Base-by-base conservation (phyloP, 2,797 vertebrate genomes). In the Microcaecilia unicolor region DNA sequence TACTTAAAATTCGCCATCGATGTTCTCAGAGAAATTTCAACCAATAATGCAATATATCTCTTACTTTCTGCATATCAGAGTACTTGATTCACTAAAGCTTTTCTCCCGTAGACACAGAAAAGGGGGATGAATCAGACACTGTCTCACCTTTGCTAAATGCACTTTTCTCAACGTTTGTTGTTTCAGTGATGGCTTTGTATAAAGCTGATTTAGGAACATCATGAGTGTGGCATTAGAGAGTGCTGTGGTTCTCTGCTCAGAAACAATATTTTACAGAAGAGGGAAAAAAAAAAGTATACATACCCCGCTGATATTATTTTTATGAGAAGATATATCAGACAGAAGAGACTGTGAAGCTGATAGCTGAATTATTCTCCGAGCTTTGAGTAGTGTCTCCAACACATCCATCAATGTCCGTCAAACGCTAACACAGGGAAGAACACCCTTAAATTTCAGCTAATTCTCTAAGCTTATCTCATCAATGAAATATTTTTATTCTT, bases 171-270 rank as follows among this genome's bases (percentile, higher is more conserved):
- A n/a, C n/a, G n/a, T n/a, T n/a, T n/a, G n/a, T n/a, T n/a, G n/a
- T n/a, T n/a, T n/a, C n/a, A n/a, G n/a, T n/a, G n/a, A n/a, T n/a
- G n/a, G n/a, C 1, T 22, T n/a, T n/a, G n/a, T n/a, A n/a, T n/a
- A n/a, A n/a, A n/a, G n/a, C n/a, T n/a, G n/a, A n/a, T n/a, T n/a
- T 54, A 62, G 63, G 43, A 56, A 63, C 27, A 48, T 27, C 37
- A 35, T 34, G 21, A 37, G 61, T 31, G 58, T n/a, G 40, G 48
- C 35, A 48, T 28, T 31, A 47, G 41, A 34, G 77, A 60, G 58
- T 55, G 60, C 59, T 67, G 58, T 37, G 18, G 34, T 69, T 56
- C 34, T 27, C 18, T 65, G 64, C 63, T 55, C 55, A 57, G 26
- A 45, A 31, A 57, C 18, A 55, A 18, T 18, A 7, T 28, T 65